Percentiles rank a stretch among this genome's conserved stretches.
Conservation (phyloP, 2,113 vertebrate genomes). For the Lepisosteus osseus region DNA sequence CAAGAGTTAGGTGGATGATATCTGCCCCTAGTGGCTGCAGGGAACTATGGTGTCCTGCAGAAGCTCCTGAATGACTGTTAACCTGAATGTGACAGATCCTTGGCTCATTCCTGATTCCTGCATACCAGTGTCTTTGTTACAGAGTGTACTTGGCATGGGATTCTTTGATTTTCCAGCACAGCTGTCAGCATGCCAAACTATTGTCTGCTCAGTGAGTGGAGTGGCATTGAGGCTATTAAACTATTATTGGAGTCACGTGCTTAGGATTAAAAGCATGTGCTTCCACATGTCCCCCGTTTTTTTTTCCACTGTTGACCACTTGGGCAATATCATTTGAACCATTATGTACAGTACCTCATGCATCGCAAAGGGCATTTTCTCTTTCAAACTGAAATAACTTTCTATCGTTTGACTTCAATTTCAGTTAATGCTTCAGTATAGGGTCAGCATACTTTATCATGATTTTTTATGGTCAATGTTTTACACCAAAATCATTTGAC, state of each 20-base stretch:
- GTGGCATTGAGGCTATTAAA: slow-evolving; percentile 26
- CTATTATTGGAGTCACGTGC: slow-evolving; percentile 27
- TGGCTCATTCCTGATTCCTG: slow-evolving; percentile 34
- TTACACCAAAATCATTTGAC: slow-evolving; percentile 22
- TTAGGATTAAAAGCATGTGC: slow-evolving; percentile 6
- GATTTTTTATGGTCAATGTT: slow-evolving; percentile 24
- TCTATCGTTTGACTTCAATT: slow-evolving; percentile 20
- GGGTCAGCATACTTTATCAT: slow-evolving; percentile 15
- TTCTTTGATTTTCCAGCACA: slow-evolving; percentile 43
- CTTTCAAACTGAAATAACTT: slow-evolving; percentile 1
- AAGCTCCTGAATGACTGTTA: slow-evolving; percentile 39
- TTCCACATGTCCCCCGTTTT: slow-evolving; percentile 4
- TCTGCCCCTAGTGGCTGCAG: slow-evolving; percentile 23
- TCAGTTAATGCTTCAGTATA: slow-evolving; percentile 5
- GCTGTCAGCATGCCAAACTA: slow-evolving; percentile 39
- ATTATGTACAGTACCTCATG: not conserved
- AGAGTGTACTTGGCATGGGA: slow-evolving; percentile 42
- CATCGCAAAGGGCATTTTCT: slow-evolving; percentile 8
- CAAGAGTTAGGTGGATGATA: not conserved
- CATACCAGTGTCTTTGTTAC: slow-evolving; percentile 48
- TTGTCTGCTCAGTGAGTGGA: slow-evolving; percentile 29
- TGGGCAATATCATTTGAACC: slow-evolving; percentile 10
- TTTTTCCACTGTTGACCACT: not conserved
- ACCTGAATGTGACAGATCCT: slow-evolving; percentile 42
- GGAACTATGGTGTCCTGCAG: slow-evolving; percentile 32